Base-by-base conservation (phyloP, 1,140 invertebrate genomes). In the Hylyphantes graminicola region DNA sequence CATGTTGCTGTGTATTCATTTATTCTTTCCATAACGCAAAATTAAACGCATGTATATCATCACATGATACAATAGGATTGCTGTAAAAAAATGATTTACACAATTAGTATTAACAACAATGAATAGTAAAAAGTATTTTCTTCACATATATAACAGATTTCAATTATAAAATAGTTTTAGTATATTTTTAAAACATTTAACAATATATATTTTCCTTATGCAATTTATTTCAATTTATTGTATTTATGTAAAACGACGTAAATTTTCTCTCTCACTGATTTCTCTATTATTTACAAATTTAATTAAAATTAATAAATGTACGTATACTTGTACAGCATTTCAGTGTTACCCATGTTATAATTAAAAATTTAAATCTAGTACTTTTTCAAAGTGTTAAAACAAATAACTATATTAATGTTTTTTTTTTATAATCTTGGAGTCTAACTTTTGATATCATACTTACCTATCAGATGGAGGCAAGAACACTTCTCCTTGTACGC, bases 401-500 rank as follows among this genome's bases (percentile, higher is more conserved):
- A n/a, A n/a, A n/a, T n/a, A n/a, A n/a, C n/a, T n/a, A n/a, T n/a
- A 61, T 61, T 6, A 61, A 61, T 61, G 6, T 61, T 17, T 15
- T 61, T 61, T 61, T 17, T 15, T 15, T n/a, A n/a, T n/a, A n/a
- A n/a, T n/a, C n/a, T n/a, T n/a, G n/a, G n/a, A n/a, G n/a, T n/a
- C 17, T 3, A 15, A 17, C 1, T 61, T 61, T 61, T 12, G 3
- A 63, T 7, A 48, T 12, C 15, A 78, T 64, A 63, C 72, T 12
- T 83, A 83, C 80, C 48, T 55, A 35, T 51, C 0, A 17, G 80
- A 83, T 50, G 80, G 80, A 7, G 80, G 80, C 7, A 17, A 51
- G 72, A 83, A 83, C 13, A 61, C 35, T 53, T 83, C 4, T 51
- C n/a, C 55, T 19, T 83, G 97, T 89, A 98, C 95, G 68, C 95